A percentile compares a stretch with the other conserved stretches of the same genome.
Conservation (phyloP, 37 sponge, comb jelly and placozoan genomes). For the Mnemiopsis leidyi region DNA sequence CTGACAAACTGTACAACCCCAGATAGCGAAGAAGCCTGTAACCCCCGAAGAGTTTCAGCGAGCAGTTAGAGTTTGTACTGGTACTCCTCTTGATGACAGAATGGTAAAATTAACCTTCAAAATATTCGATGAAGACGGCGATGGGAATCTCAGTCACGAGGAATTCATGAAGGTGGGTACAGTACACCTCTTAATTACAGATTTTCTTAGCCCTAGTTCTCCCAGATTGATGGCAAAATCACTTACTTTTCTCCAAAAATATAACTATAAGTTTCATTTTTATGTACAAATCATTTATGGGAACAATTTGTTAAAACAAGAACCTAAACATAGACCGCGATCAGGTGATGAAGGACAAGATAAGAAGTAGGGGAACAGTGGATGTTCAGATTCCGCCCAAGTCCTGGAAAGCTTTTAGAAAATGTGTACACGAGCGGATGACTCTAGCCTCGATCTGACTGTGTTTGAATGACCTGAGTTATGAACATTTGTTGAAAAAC, state of each 20-base stretch:
- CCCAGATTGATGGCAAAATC: no score
- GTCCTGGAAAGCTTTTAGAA: conserved; percentile 44
- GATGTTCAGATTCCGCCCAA: conserved; percentile 21
- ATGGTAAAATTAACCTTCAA: conserved; percentile 29
- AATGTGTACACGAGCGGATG: conserved; percentile 58
- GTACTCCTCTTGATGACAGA: neutral
- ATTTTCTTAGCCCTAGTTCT: no score
- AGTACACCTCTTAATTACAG: neutral
- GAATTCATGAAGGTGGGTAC: conserved; percentile 64
- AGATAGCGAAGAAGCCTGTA: conserved; percentile 64
- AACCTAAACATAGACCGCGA: neutral
- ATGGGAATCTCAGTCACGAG: conserved; percentile 39
- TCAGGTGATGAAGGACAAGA: conserved; percentile 57
- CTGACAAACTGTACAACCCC: no score
- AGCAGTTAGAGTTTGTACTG: conserved; percentile 52
- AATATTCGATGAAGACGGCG: conserved; percentile 61
- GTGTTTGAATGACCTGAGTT: no score
- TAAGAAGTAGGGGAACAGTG: conserved; percentile 38
- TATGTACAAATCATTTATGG: no score
- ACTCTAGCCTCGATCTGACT: no score
- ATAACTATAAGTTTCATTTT: no score
- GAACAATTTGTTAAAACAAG: no score
- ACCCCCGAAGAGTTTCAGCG: conserved; percentile 52
- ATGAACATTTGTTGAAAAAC: no score
- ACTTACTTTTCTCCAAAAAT: no score